Base-by-base conservation (phyloP, 2,113 vertebrate genomes). In the Salvelinus sp. region DNA sequence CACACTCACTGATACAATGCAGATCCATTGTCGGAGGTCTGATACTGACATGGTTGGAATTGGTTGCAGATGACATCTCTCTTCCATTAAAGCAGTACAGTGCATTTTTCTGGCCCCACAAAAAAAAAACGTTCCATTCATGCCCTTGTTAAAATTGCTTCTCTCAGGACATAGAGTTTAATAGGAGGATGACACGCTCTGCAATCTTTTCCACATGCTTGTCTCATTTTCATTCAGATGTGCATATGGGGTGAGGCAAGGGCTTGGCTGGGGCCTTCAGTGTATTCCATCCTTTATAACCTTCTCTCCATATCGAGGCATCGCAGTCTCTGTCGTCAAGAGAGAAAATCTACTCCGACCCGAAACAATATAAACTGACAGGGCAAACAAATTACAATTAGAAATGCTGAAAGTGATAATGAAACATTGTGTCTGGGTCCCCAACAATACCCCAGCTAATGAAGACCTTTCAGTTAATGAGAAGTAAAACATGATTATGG, bases 401-500 rank as follows among this genome's bases (percentile, higher is more conserved):
- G 76, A 79, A 74, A 78, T 48, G 48, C 83, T 86, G 83, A 84
- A 86, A 79, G 70, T 87, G 81, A 84, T 90, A 88, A 91, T 91
- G 88, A 89, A 90, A 83, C 79, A 75, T 67, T 79, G 79, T 81
- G 76, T 83, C 76, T 65, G 27, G 80, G 78, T 79, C 74, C 77
- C 81, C 71, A 85, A 82, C 82, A 77, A 74, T 65, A 81, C 75
- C 62, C 50, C 57, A 20, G 76, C 86, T 90, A 87, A 90, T 87
- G 83, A 88, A 86, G 85, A 88, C 85, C 86, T 85, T 90, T 82
- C 83, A 80, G 78, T 80, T 91, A 89, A 91, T 83, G 86, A 90
- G 86, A 78, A 83, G 80, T 74, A 81, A 80, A 81, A 82, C 79
- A 80, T 85, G 85, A 88, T 88, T 85, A 86, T 72, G 79, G 83